A percentile compares a stretch with the other conserved stretches of the same genome.
Conservation (phyloP, 2,888 invertebrate species). For the Clusia tigrina region DNA sequence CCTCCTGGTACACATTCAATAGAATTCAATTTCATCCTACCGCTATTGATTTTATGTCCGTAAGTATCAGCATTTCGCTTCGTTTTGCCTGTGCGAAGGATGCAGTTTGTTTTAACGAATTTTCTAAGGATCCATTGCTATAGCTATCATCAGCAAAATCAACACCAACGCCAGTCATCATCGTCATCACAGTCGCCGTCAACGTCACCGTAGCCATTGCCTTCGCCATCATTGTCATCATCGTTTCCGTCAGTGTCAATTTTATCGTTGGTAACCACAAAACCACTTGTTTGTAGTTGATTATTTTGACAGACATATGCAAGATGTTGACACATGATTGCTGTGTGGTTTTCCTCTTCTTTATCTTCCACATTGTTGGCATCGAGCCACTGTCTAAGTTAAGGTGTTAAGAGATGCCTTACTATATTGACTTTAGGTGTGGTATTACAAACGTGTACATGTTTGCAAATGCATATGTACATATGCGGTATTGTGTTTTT, state of each 20-base stretch:
- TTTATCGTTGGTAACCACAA: neutral
- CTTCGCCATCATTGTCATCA: neutral
- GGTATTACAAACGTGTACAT: too few relatives aligned
- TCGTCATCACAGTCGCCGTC: neutral
- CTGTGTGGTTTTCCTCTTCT: too few relatives aligned
- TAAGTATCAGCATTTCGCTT: neutral
- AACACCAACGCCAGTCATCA: neutral
- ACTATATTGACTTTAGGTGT: too few relatives aligned
- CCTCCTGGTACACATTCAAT: too few relatives aligned
- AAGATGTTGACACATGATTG: too few relatives aligned
- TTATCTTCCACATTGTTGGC: too few relatives aligned
- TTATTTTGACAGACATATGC: constrained; percentile 7
- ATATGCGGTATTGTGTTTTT: too few relatives aligned
- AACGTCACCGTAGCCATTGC: neutral
- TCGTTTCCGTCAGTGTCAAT: neutral
- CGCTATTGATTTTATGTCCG: neutral
- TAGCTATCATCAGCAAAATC: neutral
- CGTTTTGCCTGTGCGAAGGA: neutral
- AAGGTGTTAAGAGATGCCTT: too few relatives aligned
- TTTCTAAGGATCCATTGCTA: neutral
- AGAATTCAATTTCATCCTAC: neutral
- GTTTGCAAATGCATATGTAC: too few relatives aligned
- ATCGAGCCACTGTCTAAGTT: too few relatives aligned
- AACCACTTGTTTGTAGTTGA: neutral
- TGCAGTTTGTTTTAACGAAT: neutral